Evolutionary conservation across 2,797 vertebrate species (phyloP).

Genomic region (Helicolenus hilgendorfi): DNA sequence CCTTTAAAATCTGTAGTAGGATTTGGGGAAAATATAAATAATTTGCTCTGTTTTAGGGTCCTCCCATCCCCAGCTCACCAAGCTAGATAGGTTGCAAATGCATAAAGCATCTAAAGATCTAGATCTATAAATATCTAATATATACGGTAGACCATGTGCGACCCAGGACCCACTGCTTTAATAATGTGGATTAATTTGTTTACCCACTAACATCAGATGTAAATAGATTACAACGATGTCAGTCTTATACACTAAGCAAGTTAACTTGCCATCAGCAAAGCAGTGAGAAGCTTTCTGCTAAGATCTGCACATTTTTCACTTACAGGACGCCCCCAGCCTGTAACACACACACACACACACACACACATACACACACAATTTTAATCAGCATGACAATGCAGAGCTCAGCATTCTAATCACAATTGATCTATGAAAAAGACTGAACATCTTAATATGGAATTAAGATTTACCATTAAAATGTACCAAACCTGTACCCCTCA

Average conservation of each 20-base stretch:
- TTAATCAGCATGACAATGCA: constrained; percentile 22
- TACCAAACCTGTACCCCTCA: not conserved
- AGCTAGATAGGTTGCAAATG: not conserved
- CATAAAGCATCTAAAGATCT: not conserved
- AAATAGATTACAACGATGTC: constrained; percentile 53
- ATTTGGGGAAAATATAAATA: not conserved
- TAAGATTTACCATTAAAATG: constrained; percentile 20
- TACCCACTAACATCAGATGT: constrained; percentile 22
- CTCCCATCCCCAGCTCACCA: not conserved
- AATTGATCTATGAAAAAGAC: constrained; percentile 19
- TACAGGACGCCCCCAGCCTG: constrained; percentile 17
- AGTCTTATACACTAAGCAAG: constrained; percentile 37
- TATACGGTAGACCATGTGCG: not conserved
- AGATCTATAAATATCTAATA: not conserved
- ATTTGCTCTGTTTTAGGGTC: not conserved
- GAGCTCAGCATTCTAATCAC: constrained; percentile 39
- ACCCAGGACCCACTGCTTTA: not conserved
- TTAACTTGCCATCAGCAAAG: constrained; percentile 60
- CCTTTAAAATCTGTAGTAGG: not conserved
- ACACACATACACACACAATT: not conserved
- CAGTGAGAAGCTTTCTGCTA: constrained; percentile 62
- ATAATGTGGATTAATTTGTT: constrained; percentile 44
- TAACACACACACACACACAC: not conserved
- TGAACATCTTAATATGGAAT: constrained; percentile 33
- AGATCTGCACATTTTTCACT: constrained; percentile 78